Conservation (phyloP, 2,888 invertebrate species). For the Resseliella maxima region DNA sequence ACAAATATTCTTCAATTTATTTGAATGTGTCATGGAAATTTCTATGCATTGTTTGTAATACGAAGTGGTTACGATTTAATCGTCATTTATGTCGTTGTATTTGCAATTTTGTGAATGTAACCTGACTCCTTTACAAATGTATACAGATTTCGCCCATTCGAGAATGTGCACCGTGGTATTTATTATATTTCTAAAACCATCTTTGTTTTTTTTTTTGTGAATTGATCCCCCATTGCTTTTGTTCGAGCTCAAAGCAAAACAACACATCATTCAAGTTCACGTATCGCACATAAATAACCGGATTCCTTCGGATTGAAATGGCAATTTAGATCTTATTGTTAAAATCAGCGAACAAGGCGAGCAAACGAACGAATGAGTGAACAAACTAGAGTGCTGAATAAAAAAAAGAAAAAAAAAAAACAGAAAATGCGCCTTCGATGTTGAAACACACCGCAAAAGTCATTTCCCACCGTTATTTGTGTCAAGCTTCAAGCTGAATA, state of each 20-base stretch:
- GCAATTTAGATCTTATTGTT: slow-evolving; percentile 41
- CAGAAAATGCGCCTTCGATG: not conserved
- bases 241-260: not conserved
- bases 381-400: too few relatives aligned
- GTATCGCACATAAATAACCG: slow-evolving; percentile 47
- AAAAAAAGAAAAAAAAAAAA: not conserved
- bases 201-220: slow-evolving; percentile 15
- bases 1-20: not conserved
- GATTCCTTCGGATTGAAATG: slow-evolving; percentile 41
- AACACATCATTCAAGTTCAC: slow-evolving; percentile 44
- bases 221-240: not conserved
- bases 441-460: slow-evolving; percentile 16
- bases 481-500: slow-evolving; percentile 16
- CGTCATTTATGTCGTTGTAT: slow-evolving; percentile 4
- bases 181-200: slow-evolving; percentile 31
- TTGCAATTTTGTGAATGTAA: not conserved
- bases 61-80: slow-evolving; percentile 36
- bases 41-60: not conserved
- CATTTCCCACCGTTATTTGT: slow-evolving; percentile 26
- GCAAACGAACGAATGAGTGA: not conserved
- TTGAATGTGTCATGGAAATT: not conserved
- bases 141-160: not conserved
- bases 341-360: not conserved
- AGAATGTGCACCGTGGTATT: not conserved
- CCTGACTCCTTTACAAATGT: not conserved